These are phyloP conservation scores for Pocillopora meandrina DNA, from an alignment of 92 coral and sea anemone species.

Conservation along the genomic window DNA sequence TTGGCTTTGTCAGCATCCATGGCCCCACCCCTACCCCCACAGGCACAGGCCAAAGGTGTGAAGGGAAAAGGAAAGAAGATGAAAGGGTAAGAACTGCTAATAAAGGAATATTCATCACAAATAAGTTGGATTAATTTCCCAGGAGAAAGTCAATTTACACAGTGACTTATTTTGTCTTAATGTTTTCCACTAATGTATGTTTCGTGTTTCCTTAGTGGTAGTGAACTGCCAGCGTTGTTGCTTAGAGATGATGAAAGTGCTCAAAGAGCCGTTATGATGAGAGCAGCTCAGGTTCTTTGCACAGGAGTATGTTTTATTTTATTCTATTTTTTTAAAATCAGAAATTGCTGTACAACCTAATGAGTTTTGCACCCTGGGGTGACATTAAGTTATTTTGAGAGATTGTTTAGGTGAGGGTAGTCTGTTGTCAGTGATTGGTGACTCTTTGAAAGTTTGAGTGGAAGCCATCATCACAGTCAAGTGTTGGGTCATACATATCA, in stretches of 20 bases:
- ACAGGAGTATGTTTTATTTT: slow-evolving; percentile 54
- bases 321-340: neutral
- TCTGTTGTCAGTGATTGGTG: too few relatives aligned
- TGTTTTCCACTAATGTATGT: neutral
- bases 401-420: too few relatives aligned
- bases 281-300: slow-evolving; percentile 94
- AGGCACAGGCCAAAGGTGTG: slow-evolving; percentile 15
- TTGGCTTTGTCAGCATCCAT: slow-evolving; percentile 96
- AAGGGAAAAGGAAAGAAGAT: slow-evolving; percentile 60
- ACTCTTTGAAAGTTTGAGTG: too few relatives aligned
- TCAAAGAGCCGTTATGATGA: slow-evolving; percentile 78
- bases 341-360: neutral
- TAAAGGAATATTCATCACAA: too few relatives aligned
- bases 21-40: slow-evolving; percentile 65
- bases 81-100: slow-evolving; percentile 48
- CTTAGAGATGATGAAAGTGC: slow-evolving; percentile 85
- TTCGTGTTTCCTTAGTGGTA: slow-evolving; percentile 39
- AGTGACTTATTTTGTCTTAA: neutral
- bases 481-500: too few relatives aligned
- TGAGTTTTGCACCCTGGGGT: too few relatives aligned
- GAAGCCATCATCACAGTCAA: too few relatives aligned
- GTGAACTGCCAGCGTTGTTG: slow-evolving; percentile 85
- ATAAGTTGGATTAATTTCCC: neutral
- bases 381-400: neutral
- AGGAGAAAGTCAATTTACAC: neutral